phyloP scores from a whole-genome alignment of 2,888 invertebrate species.

The Drosophila fulvimacula region DNA sequence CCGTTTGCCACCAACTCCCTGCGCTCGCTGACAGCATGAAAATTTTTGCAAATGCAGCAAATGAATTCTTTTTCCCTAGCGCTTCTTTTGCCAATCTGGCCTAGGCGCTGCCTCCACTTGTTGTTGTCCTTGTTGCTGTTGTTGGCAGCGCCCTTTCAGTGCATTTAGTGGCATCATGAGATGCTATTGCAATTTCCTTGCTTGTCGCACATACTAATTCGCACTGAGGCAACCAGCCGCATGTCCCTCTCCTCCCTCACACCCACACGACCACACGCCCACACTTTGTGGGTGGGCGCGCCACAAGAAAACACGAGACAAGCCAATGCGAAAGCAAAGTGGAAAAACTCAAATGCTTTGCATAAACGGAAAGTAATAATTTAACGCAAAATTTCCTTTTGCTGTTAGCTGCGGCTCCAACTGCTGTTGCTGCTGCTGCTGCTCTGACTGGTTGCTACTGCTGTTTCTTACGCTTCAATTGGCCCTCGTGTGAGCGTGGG shows the following conservation, averaged over 20 bases:
- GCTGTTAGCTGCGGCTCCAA: conserved; percentile 59
- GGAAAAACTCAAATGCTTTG: conserved; percentile 78
- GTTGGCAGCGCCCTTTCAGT: conserved; percentile 54
- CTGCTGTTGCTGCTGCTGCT: conserved; percentile 29
- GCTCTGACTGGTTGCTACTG: conserved; percentile 49
- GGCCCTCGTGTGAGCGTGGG: conserved; percentile 40
- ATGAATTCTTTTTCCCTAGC: conserved; percentile 75
- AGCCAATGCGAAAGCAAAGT: conserved; percentile 60
- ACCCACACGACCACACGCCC: not conserved
- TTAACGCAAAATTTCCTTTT: conserved; percentile 82
- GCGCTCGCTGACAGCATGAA: conserved; percentile 53
- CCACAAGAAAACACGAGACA: conserved; percentile 57
- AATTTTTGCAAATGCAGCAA: conserved; percentile 80
- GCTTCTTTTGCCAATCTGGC: conserved; percentile 51
- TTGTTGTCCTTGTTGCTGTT: conserved; percentile 43
- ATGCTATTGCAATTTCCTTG: conserved; percentile 81
- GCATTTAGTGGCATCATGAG: conserved; percentile 82
- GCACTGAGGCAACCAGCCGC: conserved; percentile 69
- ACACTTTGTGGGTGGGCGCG: conserved; percentile 32
- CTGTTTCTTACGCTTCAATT: conserved; percentile 80
- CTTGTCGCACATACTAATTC: conserved; percentile 83
- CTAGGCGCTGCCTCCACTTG: conserved; percentile 23
- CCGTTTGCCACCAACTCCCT: conserved; percentile 14
- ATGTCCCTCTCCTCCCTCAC: conserved; percentile 9
- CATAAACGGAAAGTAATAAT: conserved; percentile 84